Evolutionary conservation across 1,140 invertebrate species (phyloP).

Genomic region (Hycleus phaleratus): DNA sequence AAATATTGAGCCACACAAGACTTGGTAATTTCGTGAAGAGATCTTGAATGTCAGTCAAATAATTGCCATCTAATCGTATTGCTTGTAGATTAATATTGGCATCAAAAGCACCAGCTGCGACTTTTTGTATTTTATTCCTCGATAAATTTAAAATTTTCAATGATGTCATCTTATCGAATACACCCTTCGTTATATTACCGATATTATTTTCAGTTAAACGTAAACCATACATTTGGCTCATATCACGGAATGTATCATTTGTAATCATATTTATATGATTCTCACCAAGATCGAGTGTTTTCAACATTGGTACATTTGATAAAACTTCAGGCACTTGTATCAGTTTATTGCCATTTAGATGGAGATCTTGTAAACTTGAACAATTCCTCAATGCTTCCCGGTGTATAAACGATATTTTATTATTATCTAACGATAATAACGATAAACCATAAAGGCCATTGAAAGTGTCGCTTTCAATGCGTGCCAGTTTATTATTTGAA

Average conservation of each 20-base stretch:
- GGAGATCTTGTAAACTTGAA: slow-evolving; percentile 76
- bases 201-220: slow-evolving; percentile 82
- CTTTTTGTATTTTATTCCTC: slow-evolving; percentile 74
- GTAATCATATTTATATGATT: slow-evolving; percentile 78
- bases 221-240: slow-evolving; percentile 76
- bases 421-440: slow-evolving; percentile 76
- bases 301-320: slow-evolving; percentile 67
- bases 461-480: slow-evolving; percentile 68
- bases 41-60: slow-evolving; percentile 73
- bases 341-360: slow-evolving; percentile 82
- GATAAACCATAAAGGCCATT: slow-evolving; percentile 69
- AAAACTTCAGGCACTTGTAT: slow-evolving; percentile 77
- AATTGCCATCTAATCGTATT: slow-evolving; percentile 81
- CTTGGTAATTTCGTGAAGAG: slow-evolving; percentile 80
- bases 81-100: slow-evolving; percentile 76
- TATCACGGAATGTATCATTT: slow-evolving; percentile 70
- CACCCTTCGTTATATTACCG: slow-evolving; percentile 73
- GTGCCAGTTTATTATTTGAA: slow-evolving; percentile 75
- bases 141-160: slow-evolving; percentile 84
- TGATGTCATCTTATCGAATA: slow-evolving; percentile 74
- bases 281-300: slow-evolving; percentile 80
- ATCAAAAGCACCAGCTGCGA: slow-evolving; percentile 81
- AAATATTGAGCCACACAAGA: slow-evolving; percentile 86
- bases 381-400: slow-evolving; percentile 75
- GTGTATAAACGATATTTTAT: slow-evolving; percentile 69